phyloP scores from a whole-genome alignment of 1,140 invertebrate genomes.

The Eubasilissa regina region DNA sequence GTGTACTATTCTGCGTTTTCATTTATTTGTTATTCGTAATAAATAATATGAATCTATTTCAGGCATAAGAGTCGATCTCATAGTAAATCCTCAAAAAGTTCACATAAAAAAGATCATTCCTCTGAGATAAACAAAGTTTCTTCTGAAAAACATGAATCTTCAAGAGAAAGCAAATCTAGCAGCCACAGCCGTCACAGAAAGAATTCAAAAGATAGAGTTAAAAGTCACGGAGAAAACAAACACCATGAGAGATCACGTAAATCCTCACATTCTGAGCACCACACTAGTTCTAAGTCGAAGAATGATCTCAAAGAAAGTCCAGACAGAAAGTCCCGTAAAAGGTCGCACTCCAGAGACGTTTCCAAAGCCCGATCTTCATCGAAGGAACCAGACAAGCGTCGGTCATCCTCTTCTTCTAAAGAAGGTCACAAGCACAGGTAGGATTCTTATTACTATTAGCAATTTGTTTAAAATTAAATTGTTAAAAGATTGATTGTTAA shows the following conservation, averaged over 20 bases:
- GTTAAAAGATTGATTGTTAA: not conserved
- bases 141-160: conserved; percentile 62
- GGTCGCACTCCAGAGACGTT: conserved; percentile 63
- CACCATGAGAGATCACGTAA: conserved; percentile 32
- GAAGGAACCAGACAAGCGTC: conserved; percentile 43
- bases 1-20: too few relatives aligned
- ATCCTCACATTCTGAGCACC: conserved; percentile 40
- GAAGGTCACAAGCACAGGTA: conserved; percentile 59
- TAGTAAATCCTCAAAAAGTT: conserved; percentile 60
- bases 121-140: conserved; percentile 62
- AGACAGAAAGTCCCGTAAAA: conserved; percentile 61
- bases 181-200: conserved; percentile 60
- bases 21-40: not conserved
- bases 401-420: conserved; percentile 55
- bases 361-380: conserved; percentile 38
- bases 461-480: not conserved
- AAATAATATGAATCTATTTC: conserved; percentile 19
- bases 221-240: conserved; percentile 50
- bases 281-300: conserved; percentile 58
- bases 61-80: conserved; percentile 56
- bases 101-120: conserved; percentile 63
- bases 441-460: conserved; percentile 4
- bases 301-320: conserved; percentile 53
- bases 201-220: conserved; percentile 65
- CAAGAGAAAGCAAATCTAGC: conserved; percentile 62